phyloP scores from a whole-genome alignment of 2,888 invertebrate genomes.

The Cephus pulcher region DNA sequence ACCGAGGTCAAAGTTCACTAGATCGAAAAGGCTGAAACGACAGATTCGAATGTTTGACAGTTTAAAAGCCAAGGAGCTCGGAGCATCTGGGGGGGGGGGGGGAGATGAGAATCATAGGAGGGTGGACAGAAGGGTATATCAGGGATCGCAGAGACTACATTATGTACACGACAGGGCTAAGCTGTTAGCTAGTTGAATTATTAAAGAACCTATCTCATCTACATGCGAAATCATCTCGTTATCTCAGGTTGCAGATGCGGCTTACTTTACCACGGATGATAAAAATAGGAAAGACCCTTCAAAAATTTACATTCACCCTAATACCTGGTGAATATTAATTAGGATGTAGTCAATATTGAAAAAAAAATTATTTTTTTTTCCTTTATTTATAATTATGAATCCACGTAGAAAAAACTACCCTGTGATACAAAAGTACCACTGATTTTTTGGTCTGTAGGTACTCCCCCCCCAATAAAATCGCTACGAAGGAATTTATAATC shows the following conservation, averaged over 20 bases:
- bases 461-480: background rate
- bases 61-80: slow-evolving; percentile 63
- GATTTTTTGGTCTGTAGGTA: background rate
- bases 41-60: slow-evolving; percentile 62
- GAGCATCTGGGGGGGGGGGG: slow-evolving; percentile 18
- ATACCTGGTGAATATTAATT: background rate
- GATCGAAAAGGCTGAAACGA: slow-evolving; percentile 56
- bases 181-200: slow-evolving; percentile 66
- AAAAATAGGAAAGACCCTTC: background rate
- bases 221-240: slow-evolving; percentile 61
- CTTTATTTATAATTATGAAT: background rate
- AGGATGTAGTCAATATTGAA: background rate
- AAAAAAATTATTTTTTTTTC: background rate
- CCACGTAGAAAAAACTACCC: background rate
- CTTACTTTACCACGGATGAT: background rate
- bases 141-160: slow-evolving; percentile 56
- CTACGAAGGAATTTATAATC: background rate
- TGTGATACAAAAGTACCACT: background rate
- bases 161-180: slow-evolving; percentile 66
- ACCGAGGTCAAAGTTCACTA: slow-evolving; percentile 18
- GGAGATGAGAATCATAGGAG: slow-evolving; percentile 21
- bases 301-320: background rate
- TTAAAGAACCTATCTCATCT: slow-evolving; percentile 61
- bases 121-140: background rate
- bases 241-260: slow-evolving; percentile 39